Percentiles rank a stretch among this genome's conserved stretches.
These are phyloP conservation scores for Nicator chloris DNA, from an alignment of 2,113 vertebrate genomes.

Conservation along the genomic window DNA sequence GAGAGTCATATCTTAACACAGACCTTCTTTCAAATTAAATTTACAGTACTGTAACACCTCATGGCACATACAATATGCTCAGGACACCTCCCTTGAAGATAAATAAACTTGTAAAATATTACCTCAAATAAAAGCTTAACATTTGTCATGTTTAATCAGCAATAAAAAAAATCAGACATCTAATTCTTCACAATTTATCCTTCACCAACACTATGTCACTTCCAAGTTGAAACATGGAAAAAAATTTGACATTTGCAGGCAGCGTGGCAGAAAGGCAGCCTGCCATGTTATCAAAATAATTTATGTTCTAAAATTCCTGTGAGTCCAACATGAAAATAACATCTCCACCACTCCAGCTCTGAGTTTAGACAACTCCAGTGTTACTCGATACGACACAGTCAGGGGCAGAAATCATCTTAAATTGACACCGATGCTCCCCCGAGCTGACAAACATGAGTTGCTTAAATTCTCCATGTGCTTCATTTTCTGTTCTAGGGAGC, in stretches of 20 bases:
- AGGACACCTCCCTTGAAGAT: constrained; percentile 2
- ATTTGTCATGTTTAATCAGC: constrained; percentile 61
- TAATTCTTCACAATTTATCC: constrained; percentile 56
- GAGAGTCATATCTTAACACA: not conserved
- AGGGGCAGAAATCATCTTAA: constrained; percentile 16
- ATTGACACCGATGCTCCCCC: not conserved
- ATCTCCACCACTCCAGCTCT: constrained; percentile 34
- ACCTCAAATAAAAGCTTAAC: constrained; percentile 37
- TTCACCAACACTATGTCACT: constrained; percentile 54
- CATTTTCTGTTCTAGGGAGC: not conserved
- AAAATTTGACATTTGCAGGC: constrained; percentile 48
- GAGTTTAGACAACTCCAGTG: constrained; percentile 39
- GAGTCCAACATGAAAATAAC: constrained; percentile 53
- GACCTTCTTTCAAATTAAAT: not conserved
- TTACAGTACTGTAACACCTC: not conserved
- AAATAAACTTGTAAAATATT: constrained; percentile 56
- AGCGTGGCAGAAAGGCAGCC: constrained; percentile 57
- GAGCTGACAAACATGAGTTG: not conserved
- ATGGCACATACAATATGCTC: not conserved
- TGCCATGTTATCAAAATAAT: constrained; percentile 69
- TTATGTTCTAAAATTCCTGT: constrained; percentile 67
- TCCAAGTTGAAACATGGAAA: constrained; percentile 43
- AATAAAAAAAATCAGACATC: constrained; percentile 52
- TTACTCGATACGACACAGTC: not conserved
- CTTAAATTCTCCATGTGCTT: not conserved